These are phyloP conservation scores for Trichomycterus rosablanca DNA, from an alignment of 2,113 vertebrate genomes.

Conservation along the genomic window DNA sequence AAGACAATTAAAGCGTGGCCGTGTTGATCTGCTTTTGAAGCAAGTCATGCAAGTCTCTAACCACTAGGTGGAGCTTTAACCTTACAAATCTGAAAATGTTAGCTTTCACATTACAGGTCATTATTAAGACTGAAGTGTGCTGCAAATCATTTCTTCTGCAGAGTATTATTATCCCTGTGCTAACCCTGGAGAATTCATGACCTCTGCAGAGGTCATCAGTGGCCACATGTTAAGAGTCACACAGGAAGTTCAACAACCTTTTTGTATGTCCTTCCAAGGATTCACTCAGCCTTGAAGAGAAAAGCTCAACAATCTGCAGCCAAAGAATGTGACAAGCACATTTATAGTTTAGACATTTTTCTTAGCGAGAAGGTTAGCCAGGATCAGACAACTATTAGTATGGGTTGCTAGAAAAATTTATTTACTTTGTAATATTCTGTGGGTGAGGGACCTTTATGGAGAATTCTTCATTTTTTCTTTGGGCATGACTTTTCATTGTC, in stretches of 20 bases:
- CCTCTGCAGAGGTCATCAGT: background rate
- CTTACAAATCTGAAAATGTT: background rate
- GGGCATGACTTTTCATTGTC: too few relatives aligned
- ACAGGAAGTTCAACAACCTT: conserved; percentile 15
- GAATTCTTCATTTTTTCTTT: too few relatives aligned
- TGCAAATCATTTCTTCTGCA: too few relatives aligned
- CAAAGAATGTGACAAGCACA: background rate
- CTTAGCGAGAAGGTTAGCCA: too few relatives aligned
- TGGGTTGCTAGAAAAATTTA: too few relatives aligned
- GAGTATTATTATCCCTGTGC: conserved; percentile 1
- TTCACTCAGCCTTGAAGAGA: background rate
- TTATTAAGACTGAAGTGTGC: background rate
- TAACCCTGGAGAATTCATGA: background rate
- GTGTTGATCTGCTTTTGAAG: too few relatives aligned
- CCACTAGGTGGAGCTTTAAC: conserved; percentile 22
- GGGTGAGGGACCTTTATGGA: too few relatives aligned
- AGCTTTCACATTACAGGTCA: background rate
- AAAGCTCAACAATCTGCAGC: background rate
- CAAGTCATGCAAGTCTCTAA: background rate
- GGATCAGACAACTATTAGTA: too few relatives aligned
- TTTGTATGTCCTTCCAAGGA: background rate
- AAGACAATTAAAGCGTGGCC: too few relatives aligned
- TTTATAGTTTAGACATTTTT: background rate
- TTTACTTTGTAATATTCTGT: too few relatives aligned
- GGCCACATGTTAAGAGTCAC: background rate